A percentile compares a stretch with the other conserved stretches of the same genome.
These are phyloP conservation scores for Spheniscus humboldti DNA, from an alignment of 2,797 vertebrate genomes.

Conservation along the genomic window DNA sequence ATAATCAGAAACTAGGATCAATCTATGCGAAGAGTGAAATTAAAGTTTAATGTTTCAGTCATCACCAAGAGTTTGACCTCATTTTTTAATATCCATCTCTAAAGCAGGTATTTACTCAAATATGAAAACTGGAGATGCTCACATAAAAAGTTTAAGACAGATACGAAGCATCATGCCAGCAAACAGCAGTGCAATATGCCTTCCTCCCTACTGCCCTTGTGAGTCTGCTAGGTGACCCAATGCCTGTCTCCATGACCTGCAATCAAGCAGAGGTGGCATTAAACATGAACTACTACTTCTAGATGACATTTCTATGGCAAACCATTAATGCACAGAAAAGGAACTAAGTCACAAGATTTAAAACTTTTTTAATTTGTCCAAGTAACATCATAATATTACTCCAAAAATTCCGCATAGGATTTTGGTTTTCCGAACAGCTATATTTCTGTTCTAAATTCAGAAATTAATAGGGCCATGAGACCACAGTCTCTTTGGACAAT, in stretches of 20 bases:
- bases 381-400: neutral
- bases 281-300: neutral
- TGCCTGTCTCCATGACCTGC: neutral
- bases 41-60: neutral
- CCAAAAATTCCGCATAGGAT: neutral
- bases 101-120: neutral
- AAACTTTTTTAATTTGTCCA: neutral
- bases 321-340: neutral
- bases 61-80: neutral
- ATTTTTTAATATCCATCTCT: neutral
- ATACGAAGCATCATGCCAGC: neutral
- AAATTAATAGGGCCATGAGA: neutral
- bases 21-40: neutral
- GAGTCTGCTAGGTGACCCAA: neutral
- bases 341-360: neutral
- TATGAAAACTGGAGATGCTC: neutral
- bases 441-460: neutral
- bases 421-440: neutral
- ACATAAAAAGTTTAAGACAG: neutral
- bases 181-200: neutral
- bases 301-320: neutral
- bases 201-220: neutral
- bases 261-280: neutral
- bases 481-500: neutral
- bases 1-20: neutral